Percentiles rank a stretch among this genome's conserved stretches.
Conservation (phyloP, 2,888 invertebrate species). For the Alentia gelatinosa region DNA sequence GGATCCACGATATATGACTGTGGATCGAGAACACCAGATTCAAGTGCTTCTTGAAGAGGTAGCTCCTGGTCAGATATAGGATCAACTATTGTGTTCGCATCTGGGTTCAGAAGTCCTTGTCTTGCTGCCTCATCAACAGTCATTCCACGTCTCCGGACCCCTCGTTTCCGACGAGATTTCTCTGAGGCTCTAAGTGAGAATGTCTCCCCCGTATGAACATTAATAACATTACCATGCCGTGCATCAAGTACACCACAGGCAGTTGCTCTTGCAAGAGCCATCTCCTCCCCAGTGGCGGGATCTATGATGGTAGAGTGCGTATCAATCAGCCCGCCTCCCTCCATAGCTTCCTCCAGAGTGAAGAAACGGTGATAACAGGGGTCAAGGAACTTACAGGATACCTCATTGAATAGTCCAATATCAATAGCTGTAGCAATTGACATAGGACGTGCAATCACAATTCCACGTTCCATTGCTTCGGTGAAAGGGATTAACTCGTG, state of each 20-base stretch:
- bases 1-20: slow-evolving; percentile 85
- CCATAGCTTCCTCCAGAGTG: slow-evolving; percentile 64
- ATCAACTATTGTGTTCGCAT: slow-evolving; percentile 69
- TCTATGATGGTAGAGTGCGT: slow-evolving; percentile 64
- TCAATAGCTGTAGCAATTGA: slow-evolving; percentile 65
- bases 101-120: slow-evolving; percentile 73
- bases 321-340: slow-evolving; percentile 63
- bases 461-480: slow-evolving; percentile 86
- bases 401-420: slow-evolving; percentile 66
- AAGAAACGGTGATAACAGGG: slow-evolving; percentile 65
- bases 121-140: slow-evolving; percentile 75
- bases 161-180: background rate
- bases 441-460: slow-evolving; percentile 65
- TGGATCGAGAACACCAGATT: slow-evolving; percentile 55
- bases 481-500: slow-evolving; percentile 87
- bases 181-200: slow-evolving; percentile 72
- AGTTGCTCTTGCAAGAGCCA: slow-evolving; percentile 62
- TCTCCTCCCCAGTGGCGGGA: slow-evolving; percentile 62
- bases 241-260: slow-evolving; percentile 65
- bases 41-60: slow-evolving; percentile 70
- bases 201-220: slow-evolving; percentile 82
- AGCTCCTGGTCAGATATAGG: slow-evolving; percentile 61
- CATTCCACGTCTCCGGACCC: background rate
- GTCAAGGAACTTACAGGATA: slow-evolving; percentile 67
- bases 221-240: slow-evolving; percentile 64